These are phyloP conservation scores for Stomatorhinus ivindoensis DNA, from an alignment of 2,113 vertebrate genomes.

Conservation along the genomic window DNA sequence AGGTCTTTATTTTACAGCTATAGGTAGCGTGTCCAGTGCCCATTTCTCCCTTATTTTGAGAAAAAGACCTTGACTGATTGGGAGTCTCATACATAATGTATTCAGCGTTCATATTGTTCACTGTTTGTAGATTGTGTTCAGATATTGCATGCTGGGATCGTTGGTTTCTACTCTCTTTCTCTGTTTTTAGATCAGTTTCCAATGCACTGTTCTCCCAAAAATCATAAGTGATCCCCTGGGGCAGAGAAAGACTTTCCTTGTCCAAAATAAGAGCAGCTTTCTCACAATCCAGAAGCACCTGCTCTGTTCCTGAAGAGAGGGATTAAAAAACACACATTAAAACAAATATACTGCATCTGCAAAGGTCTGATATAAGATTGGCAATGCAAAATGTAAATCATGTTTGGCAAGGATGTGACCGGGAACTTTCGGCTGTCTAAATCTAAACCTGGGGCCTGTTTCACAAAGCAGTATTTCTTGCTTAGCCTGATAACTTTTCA, in stretches of 20 bases:
- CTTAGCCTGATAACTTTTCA: neutral
- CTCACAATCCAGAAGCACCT: neutral
- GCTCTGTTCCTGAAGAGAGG: neutral
- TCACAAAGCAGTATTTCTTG: neutral
- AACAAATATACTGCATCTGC: neutral
- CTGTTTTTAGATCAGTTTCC: neutral
- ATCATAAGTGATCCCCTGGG: neutral
- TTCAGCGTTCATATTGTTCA: slow-evolving; percentile 8
- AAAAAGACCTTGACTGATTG: slow-evolving; percentile 22
- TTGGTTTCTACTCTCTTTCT: neutral
- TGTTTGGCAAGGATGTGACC: neutral
- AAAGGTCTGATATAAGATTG: neutral
- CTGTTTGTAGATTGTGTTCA: neutral
- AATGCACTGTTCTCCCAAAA: neutral
- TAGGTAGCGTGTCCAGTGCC: slow-evolving; percentile 4
- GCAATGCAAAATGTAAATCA: neutral
- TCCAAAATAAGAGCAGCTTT: neutral
- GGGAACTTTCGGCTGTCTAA: neutral
- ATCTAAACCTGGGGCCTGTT: neutral
- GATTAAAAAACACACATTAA: neutral
- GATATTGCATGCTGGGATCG: neutral
- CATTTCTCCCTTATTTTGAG: slow-evolving; percentile 4
- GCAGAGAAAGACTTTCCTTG: neutral
- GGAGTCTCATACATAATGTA: slow-evolving; percentile 1
- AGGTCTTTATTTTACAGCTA: neutral